Conservation (phyloP, 2,113 vertebrate species). For the Saguinus imperator region DNA sequence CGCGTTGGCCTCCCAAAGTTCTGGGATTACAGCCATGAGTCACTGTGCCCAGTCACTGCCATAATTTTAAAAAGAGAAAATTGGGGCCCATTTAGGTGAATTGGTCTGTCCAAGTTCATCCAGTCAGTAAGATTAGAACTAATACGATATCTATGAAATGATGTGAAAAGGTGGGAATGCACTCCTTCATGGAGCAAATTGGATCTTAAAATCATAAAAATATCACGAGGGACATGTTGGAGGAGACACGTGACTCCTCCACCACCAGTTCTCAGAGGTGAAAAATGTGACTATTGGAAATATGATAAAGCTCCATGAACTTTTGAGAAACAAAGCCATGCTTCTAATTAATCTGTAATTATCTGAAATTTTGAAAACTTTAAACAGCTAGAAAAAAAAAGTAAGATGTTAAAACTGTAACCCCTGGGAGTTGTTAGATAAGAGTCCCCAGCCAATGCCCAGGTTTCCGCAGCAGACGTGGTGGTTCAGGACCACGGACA, state of each 20-base stretch:
- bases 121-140: neutral
- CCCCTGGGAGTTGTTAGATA: neutral
- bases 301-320: neutral
- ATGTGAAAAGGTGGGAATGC: neutral
- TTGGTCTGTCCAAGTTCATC: neutral
- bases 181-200: neutral
- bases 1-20: too few relatives aligned
- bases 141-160: neutral
- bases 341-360: neutral
- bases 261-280: neutral
- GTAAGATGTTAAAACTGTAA: neutral
- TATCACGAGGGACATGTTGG: neutral
- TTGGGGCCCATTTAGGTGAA: neutral
- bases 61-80: neutral
- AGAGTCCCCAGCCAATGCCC: neutral
- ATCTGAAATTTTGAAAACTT: neutral
- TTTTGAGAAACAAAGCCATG: neutral
- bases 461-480: too few relatives aligned
- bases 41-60: too few relatives aligned
- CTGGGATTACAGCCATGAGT: too few relatives aligned
- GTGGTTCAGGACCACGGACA: constrained; percentile 45
- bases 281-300: neutral
- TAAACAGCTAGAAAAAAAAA: neutral
- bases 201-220: neutral
- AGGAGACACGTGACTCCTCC: neutral